Evolutionary conservation across 2,113 vertebrate genomes (phyloP).

Genomic region (Phrynosoma platyrhinos): DNA sequence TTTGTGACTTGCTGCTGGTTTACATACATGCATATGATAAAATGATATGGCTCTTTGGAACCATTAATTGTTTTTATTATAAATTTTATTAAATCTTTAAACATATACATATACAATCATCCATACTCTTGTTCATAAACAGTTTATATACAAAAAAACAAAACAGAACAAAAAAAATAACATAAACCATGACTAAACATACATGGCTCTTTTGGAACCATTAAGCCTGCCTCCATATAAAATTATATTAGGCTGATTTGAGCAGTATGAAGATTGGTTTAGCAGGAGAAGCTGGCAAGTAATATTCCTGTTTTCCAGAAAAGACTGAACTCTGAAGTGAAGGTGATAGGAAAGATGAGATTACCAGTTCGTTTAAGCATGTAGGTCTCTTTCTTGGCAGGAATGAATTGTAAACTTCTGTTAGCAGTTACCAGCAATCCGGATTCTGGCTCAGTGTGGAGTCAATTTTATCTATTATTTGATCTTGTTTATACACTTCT

Average conservation of each 20-base stretch:
- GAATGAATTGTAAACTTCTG: constrained; percentile 36
- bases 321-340: constrained; percentile 18
- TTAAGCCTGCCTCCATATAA: constrained; percentile 41
- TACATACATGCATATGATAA: constrained; percentile 23
- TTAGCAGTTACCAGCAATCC: constrained; percentile 30
- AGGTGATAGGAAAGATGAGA: neutral
- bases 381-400: constrained; percentile 24
- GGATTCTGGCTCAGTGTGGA: constrained; percentile 15
- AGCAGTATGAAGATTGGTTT: neutral
- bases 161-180: no score
- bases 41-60: constrained; percentile 48
- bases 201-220: constrained; percentile 53
- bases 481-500: neutral
- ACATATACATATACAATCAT: no score
- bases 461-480: constrained; percentile 28
- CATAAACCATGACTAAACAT: no score
- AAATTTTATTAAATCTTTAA: no score
- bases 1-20: constrained; percentile 37
- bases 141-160: no score
- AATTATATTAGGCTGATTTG: neutral
- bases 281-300: neutral
- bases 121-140: no score
- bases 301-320: neutral
- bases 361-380: neutral
- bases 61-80: no score